Evolutionary conservation across 2,888 invertebrate genomes (phyloP).

Genomic region (Gibbula magus): DNA sequence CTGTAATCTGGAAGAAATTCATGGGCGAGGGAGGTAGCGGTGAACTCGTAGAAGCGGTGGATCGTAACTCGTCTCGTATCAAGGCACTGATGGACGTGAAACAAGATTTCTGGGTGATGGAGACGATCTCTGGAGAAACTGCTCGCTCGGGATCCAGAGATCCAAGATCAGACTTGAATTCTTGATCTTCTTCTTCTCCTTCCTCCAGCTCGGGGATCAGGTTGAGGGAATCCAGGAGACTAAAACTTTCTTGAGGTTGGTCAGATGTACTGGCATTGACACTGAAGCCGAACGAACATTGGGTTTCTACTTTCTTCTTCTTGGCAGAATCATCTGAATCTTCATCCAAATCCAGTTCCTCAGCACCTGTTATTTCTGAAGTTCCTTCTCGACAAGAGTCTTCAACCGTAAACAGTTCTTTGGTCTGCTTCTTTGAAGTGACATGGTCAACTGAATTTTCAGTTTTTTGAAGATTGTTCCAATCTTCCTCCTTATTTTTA

Average conservation of each 20-base stretch:
- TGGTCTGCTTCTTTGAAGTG: neutral
- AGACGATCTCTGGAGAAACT: neutral
- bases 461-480: neutral
- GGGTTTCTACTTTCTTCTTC: neutral
- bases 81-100: neutral
- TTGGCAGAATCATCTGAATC: neutral
- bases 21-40: slow-evolving; percentile 55
- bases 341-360: neutral
- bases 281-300: neutral
- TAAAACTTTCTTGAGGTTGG: neutral
- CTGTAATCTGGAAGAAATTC: slow-evolving; percentile 40
- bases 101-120: neutral
- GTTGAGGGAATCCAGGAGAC: neutral
- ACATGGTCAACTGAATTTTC: neutral
- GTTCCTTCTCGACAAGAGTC: neutral
- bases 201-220: neutral
- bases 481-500: neutral
- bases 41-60: slow-evolving; percentile 34
- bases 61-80: slow-evolving; percentile 17
- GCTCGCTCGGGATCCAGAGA: neutral
- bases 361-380: neutral
- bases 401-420: too few relatives aligned
- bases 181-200: neutral
- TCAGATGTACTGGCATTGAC: neutral
- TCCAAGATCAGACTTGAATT: neutral